Evolutionary conservation across 2,113 vertebrate species (phyloP), one percentile per base, ranked within the genome.

Genomic region (Gymnarchus niloticus): DNA sequence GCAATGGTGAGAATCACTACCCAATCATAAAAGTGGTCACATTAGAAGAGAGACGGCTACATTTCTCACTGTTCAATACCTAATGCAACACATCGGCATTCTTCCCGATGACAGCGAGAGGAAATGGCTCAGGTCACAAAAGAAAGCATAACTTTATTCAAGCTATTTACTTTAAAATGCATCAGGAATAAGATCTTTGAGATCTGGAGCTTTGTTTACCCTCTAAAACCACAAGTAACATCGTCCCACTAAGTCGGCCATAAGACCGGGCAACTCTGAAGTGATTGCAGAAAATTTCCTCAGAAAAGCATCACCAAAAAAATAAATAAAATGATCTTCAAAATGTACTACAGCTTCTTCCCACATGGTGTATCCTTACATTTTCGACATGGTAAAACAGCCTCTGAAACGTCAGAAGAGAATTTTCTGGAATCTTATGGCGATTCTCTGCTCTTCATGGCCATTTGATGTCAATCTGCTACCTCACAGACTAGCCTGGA

Each of bases 1-100:
- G 80, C 59, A 83, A 83, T 48, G 44, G 25, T 82, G 37, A 56
- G n/a, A 82, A 82, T n/a, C 25, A 2, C n/a, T 56, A 86, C 65
- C 56, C 33, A 59, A 83, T 44, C 51, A 65, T 51, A 69, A 83
- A 37, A 83, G 46, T 37, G 28, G 33, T 25, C 73, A 54, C 37
- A 78, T 80, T 80, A 54, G n/a, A 54, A 12, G 10, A 41, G 46
- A 44, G 78, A 78, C 51, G 54, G 56, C 54, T 6, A 25, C 59
- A 25, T 80, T 77, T 84, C 25, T 52, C 84, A 54, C 52, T 37
- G 44, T 65, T 65, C 85, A 83, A 33, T 10, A 19, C 23, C 19
- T 65, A 81, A 54, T 65, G 57, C 28, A 41, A 52, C 21, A 28
- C 25, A 37, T 81, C 41, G 52, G 28, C 57, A 86, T 65, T 56